Conservation (phyloP, 2,797 vertebrate genomes). For the Enteromius mattozi region DNA sequence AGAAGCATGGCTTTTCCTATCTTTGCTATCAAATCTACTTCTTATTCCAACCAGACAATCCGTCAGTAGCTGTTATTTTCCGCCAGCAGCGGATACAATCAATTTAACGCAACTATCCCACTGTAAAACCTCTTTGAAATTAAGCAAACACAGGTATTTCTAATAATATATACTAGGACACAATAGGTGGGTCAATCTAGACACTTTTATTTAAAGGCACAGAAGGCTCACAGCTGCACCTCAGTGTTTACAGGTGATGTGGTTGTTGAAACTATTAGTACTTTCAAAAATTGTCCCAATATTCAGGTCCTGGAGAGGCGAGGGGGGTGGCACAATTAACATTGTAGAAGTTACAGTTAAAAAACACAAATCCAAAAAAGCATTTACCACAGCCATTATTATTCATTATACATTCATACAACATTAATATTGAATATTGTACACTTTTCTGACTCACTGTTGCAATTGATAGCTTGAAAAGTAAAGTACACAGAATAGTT, state of each 20-base stretch:
- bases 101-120: neutral
- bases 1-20: neutral
- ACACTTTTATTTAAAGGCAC: slow-evolving; percentile 50
- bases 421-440: slow-evolving; percentile 10
- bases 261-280: slow-evolving; percentile 1
- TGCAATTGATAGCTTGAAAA: neutral
- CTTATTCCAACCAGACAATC: neutral
- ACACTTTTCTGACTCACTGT: slow-evolving; percentile 1
- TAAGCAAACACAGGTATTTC: neutral
- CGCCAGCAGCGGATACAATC: too few species aligned
- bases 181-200: neutral
- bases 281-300: neutral
- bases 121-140: neutral
- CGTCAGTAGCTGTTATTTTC: too few species aligned
- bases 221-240: slow-evolving; percentile 40
- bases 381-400: slow-evolving; percentile 5
- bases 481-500: neutral
- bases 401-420: slow-evolving; percentile 35
- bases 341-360: slow-evolving; percentile 29
- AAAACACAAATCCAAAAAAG: neutral
- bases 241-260: slow-evolving; percentile 27
- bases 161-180: slow-evolving; percentile 13
- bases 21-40: neutral
- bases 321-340: neutral
- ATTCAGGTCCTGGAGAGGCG: neutral